Conservation (phyloP, 2,888 invertebrate species). For the Escarpia spicata region DNA sequence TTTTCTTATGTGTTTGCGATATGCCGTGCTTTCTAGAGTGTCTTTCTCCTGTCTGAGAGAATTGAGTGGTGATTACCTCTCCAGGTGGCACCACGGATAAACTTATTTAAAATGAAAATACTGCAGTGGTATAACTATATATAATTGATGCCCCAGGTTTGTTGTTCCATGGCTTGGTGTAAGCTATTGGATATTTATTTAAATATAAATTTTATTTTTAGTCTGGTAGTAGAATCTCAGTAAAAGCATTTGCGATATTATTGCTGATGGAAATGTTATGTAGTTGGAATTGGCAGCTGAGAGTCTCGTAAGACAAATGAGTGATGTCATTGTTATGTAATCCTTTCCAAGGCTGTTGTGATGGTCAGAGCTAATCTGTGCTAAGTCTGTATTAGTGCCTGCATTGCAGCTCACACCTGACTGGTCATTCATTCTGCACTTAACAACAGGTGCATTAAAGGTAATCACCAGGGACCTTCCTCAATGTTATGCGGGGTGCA, state of each 20-base stretch:
- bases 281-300: not conserved
- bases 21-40: too few species aligned
- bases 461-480: not conserved
- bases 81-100: too few species aligned
- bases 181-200: too few species aligned
- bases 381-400: not conserved
- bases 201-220: not conserved
- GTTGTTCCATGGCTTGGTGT: too few species aligned
- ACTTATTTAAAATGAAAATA: too few species aligned
- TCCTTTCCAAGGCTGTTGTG: not conserved
- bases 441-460: not conserved
- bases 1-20: too few species aligned
- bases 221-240: not conserved
- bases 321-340: not conserved
- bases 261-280: not conserved
- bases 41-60: too few species aligned
- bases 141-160: too few species aligned
- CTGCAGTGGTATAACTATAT: too few species aligned
- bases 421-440: not conserved
- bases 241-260: not conserved
- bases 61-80: too few species aligned
- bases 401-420: not conserved
- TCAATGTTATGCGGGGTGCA: too few species aligned
- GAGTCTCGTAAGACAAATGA: not conserved
- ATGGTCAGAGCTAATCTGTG: not conserved